phyloP scores from a whole-genome alignment of 2,888 invertebrate genomes.

The Gortyna flavago region DNA sequence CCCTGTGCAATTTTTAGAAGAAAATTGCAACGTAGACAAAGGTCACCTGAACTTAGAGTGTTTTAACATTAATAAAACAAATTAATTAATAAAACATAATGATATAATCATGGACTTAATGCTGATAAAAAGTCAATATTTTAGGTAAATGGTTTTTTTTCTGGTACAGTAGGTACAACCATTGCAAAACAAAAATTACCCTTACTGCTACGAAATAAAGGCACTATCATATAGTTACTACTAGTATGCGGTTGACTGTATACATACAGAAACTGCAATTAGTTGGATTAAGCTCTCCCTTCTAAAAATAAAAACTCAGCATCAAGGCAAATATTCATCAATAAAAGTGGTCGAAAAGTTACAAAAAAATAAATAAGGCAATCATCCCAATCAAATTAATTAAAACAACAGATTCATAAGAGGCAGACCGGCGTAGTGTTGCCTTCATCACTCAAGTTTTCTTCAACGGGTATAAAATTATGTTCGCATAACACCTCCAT shows the following conservation, averaged over 20 bases:
- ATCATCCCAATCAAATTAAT: conserved; percentile 50
- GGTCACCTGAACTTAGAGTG: too few species aligned
- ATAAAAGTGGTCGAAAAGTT: not conserved
- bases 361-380: not conserved
- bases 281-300: not conserved
- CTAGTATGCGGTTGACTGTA: too few species aligned
- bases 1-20: too few species aligned
- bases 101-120: not conserved
- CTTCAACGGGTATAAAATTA: conserved; percentile 78
- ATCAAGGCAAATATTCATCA: not conserved
- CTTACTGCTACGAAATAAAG: not conserved
- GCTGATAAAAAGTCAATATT: not conserved
- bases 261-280: not conserved
- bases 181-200: not conserved
- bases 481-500: conserved; percentile 78
- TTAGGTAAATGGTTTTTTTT: not conserved
- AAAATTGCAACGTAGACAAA: not conserved
- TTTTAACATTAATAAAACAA: not conserved
- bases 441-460: conserved; percentile 78
- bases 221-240: not conserved
- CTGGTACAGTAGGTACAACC: not conserved
- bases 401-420: conserved; percentile 63
- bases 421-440: conserved; percentile 65
- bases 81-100: too few species aligned
- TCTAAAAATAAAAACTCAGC: not conserved